Percentiles rank a stretch among this genome's conserved stretches.
Evolutionary conservation across 1,140 invertebrate species (phyloP).

Genomic region (Chymomyza costata): DNA sequence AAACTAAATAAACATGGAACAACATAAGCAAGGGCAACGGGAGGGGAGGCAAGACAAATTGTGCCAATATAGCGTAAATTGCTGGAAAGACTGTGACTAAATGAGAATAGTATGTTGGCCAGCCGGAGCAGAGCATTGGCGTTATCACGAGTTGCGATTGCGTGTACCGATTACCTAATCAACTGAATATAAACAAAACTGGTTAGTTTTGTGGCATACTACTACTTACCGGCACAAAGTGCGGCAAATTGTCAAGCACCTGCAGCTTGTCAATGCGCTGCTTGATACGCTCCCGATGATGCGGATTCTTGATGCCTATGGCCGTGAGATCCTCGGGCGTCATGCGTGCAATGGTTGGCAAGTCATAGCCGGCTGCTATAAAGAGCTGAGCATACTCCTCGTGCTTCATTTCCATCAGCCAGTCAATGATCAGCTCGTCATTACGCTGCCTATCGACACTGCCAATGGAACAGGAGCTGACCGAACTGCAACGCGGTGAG

Average conservation of each 20-base stretch:
- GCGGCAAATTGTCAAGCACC: slow-evolving; percentile 93
- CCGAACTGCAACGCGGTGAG: slow-evolving; percentile 79
- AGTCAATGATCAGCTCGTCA: slow-evolving; percentile 95
- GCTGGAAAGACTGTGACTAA: slow-evolving; percentile 31
- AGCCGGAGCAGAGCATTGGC: slow-evolving; percentile 19
- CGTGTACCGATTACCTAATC: too few species aligned
- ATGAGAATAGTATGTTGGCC: slow-evolving; percentile 25
- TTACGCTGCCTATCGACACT: slow-evolving; percentile 78
- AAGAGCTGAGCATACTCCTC: slow-evolving; percentile 97
- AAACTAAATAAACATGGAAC: slow-evolving; percentile 38
- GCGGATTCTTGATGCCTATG: slow-evolving; percentile 96
- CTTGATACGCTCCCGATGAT: slow-evolving; percentile 96
- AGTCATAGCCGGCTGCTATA: slow-evolving; percentile 96
- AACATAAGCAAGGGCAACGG: slow-evolving; percentile 13
- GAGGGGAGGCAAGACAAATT: slow-evolving; percentile 31
- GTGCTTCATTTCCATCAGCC: slow-evolving; percentile 95
- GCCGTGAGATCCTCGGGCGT: slow-evolving; percentile 95
- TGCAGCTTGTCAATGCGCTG: slow-evolving; percentile 96
- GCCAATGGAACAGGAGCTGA: slow-evolving; percentile 85
- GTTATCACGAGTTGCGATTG: slow-evolving; percentile 34
- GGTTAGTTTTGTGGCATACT: too few species aligned
- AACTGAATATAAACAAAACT: too few species aligned
- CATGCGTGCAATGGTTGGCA: slow-evolving; percentile 97
- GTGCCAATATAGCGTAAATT: slow-evolving; percentile 63
- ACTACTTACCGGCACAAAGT: slow-evolving; percentile 90